Base-by-base conservation (phyloP, 2,888 invertebrate genomes). In the Andrena haemorrhoa region DNA sequence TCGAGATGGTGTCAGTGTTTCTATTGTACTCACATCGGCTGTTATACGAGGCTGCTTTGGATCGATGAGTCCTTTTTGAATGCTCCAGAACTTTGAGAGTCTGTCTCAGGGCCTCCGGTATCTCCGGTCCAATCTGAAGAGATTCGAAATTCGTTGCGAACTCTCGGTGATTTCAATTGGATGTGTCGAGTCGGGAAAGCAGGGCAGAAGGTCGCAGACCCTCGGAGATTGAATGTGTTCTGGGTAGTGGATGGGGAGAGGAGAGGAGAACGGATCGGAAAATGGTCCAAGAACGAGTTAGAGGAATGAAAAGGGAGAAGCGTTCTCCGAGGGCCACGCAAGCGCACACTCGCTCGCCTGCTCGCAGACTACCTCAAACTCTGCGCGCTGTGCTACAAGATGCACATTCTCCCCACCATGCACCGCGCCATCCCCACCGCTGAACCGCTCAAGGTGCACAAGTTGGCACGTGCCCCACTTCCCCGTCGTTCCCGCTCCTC, bases 271-370 rank as follows among this genome's bases (percentile, higher is more conserved):
- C 4, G 26, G 31, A 53, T 2, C 23, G 29, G 1, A 23, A 56
- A 65, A 20, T 6, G 56, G 23, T 29, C 31, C 31, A 61, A 51
- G 20, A 51, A 49, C 16, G 66, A 63, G 8, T 12, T 49, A 7
- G 74, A 63, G 16, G 31, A 35, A 76, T 33, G 61, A 56, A 23
- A 70, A 65, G 26, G 51, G 26, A 69, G 60, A 60, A 56, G 56
- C 2, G 23, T 31, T 64, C 83, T 79, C 85, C 85, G 84, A 86
- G 85, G 82, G 86, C 84, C 87, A 92, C 91, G 91, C 92, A 91
- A 91, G 93, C 93, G 93, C 92, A 91, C 91, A 89, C 88, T 89
- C 82, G 88, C 91, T 90, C 91, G 92, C 89, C 89, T 89, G 89
- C 84, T 89, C 88, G 90, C 91, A 88, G 91, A 93, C 93, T 93